phyloP scores from a whole-genome alignment of 2,888 invertebrate species.

The Drosophila anceps region DNA sequence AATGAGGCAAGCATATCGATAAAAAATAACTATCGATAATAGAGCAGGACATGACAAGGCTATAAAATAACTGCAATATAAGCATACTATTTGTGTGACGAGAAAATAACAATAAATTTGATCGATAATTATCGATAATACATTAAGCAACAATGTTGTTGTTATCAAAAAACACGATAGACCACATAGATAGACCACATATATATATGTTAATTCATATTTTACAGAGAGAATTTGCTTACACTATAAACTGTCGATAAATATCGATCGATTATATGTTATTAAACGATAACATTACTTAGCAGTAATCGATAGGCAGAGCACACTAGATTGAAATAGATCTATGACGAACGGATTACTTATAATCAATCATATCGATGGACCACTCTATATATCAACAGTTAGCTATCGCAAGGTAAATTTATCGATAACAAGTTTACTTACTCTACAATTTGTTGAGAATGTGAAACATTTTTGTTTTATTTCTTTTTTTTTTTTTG shows the following conservation, averaged over 20 bases:
- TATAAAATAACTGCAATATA: neutral
- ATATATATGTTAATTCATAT: too few relatives aligned
- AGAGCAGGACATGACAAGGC: too few relatives aligned
- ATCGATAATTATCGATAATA: neutral
- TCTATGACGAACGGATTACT: neutral
- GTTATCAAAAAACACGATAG: neutral
- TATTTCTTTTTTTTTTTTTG: neutral
- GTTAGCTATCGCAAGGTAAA: neutral
- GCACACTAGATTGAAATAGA: too few relatives aligned
- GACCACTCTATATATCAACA: too few relatives aligned
- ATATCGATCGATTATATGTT: too few relatives aligned
- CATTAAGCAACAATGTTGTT: neutral
- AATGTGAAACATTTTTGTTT: neutral
- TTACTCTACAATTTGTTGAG: neutral
- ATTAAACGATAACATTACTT: too few relatives aligned
- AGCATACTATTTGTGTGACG: neutral
- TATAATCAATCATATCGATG: neutral
- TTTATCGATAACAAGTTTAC: neutral
- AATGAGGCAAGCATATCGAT: slow-evolving; percentile 1
- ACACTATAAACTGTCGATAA: too few relatives aligned
- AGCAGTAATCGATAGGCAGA: too few relatives aligned
- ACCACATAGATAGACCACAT: too few relatives aligned
- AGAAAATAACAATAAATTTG: neutral
- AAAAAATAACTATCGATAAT: neutral
- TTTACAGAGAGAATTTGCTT: too few relatives aligned